Conservation (phyloP, 2,797 vertebrate genomes). For the Siniperca undulata region DNA sequence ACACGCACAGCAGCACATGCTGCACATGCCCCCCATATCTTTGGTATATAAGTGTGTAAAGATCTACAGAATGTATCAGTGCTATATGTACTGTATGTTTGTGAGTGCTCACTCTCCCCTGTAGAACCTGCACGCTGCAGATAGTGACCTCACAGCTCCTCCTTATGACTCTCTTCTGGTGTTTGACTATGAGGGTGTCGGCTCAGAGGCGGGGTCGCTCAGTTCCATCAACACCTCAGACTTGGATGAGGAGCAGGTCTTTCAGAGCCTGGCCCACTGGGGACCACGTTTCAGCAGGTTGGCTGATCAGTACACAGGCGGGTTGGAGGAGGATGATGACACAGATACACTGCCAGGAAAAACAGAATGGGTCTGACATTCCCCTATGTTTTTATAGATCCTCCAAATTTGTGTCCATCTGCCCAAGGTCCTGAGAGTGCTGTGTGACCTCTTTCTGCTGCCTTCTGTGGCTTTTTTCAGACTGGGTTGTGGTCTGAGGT, state of each 20-base stretch:
- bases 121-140: slow-evolving; percentile 86
- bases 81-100: background rate
- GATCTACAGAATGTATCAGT: background rate
- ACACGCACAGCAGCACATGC: background rate
- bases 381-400: background rate
- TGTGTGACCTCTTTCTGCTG: slow-evolving; percentile 16
- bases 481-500: background rate
- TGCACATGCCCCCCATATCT: background rate
- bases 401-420: slow-evolving; percentile 12
- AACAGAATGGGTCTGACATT: slow-evolving; percentile 71
- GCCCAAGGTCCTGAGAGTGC: background rate
- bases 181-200: slow-evolving; percentile 89
- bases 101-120: background rate
- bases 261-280: slow-evolving; percentile 88
- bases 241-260: slow-evolving; percentile 89
- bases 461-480: background rate
- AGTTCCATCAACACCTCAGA: slow-evolving; percentile 89
- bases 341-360: slow-evolving; percentile 71
- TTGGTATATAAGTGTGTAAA: background rate
- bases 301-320: slow-evolving; percentile 86
- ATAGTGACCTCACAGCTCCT: slow-evolving; percentile 86
- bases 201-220: slow-evolving; percentile 87
- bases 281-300: slow-evolving; percentile 91
- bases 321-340: slow-evolving; percentile 65
- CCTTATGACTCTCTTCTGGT: slow-evolving; percentile 92